These are phyloP conservation scores for Cebidichthys violaceus DNA, from an alignment of 2,113 vertebrate species.

Conservation along the genomic window DNA sequence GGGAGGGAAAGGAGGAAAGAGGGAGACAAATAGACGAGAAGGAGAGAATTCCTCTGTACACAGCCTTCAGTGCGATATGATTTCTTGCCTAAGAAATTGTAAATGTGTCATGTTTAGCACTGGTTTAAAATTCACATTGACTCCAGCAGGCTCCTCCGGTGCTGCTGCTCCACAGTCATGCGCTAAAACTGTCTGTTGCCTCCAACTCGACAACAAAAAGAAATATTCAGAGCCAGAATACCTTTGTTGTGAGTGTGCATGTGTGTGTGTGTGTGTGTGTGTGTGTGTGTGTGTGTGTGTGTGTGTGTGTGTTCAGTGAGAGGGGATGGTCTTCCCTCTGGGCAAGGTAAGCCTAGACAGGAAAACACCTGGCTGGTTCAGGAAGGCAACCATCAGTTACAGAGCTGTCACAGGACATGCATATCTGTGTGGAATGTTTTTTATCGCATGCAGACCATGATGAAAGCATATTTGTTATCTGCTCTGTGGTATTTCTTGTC, in stretches of 20 bases:
- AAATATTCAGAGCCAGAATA: slow-evolving; percentile 57
- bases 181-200: slow-evolving; percentile 49
- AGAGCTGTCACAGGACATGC: slow-evolving; percentile 47
- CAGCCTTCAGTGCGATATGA: slow-evolving; percentile 35
- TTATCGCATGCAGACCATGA: slow-evolving; percentile 19
- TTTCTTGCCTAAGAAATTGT: slow-evolving; percentile 46
- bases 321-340: slow-evolving; percentile 54
- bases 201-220: slow-evolving; percentile 57
- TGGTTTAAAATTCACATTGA: slow-evolving; percentile 50
- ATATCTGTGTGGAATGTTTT: slow-evolving; percentile 58
- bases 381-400: slow-evolving; percentile 62
- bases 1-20: slow-evolving; percentile 5
- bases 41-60: slow-evolving; percentile 9
- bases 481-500: slow-evolving; percentile 8
- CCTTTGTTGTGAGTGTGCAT: slow-evolving; percentile 52
- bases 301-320: slow-evolving; percentile 41
- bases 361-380: slow-evolving; percentile 76
- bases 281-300: slow-evolving; percentile 27
- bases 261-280: slow-evolving; percentile 36
- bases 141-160: slow-evolving; percentile 27
- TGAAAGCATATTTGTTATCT: slow-evolving; percentile 53
- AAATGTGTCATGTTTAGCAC: slow-evolving; percentile 60
- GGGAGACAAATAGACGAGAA: slow-evolving; percentile 23
- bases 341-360: slow-evolving; percentile 66
- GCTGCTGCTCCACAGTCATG: slow-evolving; percentile 43